Base-by-base conservation (phyloP, 1,140 invertebrate genomes). In the Heliconius nattereri region DNA sequence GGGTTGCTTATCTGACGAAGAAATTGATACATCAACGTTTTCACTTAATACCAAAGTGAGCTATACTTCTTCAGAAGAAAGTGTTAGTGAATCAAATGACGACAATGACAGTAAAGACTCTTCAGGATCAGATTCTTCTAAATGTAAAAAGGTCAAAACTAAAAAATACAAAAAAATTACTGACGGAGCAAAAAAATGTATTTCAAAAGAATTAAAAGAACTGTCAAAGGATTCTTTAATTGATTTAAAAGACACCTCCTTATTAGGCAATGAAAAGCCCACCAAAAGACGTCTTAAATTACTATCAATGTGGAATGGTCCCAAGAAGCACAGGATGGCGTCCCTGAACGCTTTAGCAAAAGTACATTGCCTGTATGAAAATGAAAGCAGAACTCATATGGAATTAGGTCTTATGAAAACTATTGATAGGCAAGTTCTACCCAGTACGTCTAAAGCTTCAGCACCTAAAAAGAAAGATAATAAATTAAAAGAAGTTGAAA, bases 311-410 rank as follows among this genome's bases (percentile, higher is more conserved):
- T 95, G 94, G 94, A 84, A 86, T 76, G 97, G 97, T 0, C 97
- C 97, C 13, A 98, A 98, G 92, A 95, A 96, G 76, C 97, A 97
- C 87, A 95, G 98, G 81, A 98, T 98, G 88, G 98, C 98, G 37
- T 98, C 98, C 8, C 90, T 98, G 23, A 98, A 98, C 92, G 98
- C 98, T 1, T 91, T 97, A 84, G 98, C 98, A n/a, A 98, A 98
- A 95, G 98, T 98, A 45, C 98, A 98, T 89, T 98, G 98, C 89
- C 95, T 98, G 19, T 98, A 98, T 85, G 98, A 98, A 91, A 98
- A 98, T 89, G 98, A 98, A 91, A 97, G 96, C 60, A 95, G 97
- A 72, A 96, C 96, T 3, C 96, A 96, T 84, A 95, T 97, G 80
- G 95, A 96, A 82, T 79, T 96, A 80, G 95, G 95, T 1, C 86